A percentile compares a stretch with the other conserved stretches of the same genome.
phyloP scores from a whole-genome alignment of 1,140 invertebrate genomes.

The Heliconius hermathena region DNA sequence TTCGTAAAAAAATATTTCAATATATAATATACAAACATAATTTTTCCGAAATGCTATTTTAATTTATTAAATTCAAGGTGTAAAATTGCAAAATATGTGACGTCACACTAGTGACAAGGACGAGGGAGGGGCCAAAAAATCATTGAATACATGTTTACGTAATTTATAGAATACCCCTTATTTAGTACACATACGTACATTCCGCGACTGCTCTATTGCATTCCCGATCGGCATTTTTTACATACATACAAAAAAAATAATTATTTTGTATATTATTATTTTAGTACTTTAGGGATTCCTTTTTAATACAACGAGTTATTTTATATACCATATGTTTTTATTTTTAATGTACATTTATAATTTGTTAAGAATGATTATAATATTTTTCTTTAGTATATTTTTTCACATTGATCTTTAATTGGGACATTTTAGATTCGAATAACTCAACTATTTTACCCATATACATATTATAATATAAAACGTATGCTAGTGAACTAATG shows the following conservation, averaged over 20 bases:
- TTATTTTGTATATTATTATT: conserved; percentile 49
- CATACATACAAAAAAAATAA: not conserved
- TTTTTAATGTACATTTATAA: conserved; percentile 75
- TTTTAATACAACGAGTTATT: conserved; percentile 72
- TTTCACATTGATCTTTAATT: conserved; percentile 42
- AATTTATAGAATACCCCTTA: not conserved
- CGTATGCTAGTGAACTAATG: conserved; percentile 59
- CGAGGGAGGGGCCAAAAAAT: too few species aligned
- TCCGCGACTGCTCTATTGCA: conserved; percentile 35
- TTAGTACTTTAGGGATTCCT: conserved; percentile 60
- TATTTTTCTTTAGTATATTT: conserved; percentile 30
- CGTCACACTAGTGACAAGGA: too few species aligned
- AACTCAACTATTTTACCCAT: conserved; percentile 44
- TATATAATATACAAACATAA: too few species aligned
- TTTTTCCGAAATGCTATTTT: too few species aligned
- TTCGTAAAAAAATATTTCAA: too few species aligned
- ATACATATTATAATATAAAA: conserved; percentile 41
- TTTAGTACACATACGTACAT: not conserved
- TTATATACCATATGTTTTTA: conserved; percentile 58
- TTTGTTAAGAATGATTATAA: conserved; percentile 72
- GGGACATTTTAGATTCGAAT: conserved; percentile 20
- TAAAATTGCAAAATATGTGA: too few species aligned
- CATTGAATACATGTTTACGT: too few species aligned
- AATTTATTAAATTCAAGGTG: too few species aligned
- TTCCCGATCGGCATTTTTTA: conserved; percentile 60